Conservation (phyloP, 1,140 invertebrate genomes). For the Tetramorium parvispinum region DNA sequence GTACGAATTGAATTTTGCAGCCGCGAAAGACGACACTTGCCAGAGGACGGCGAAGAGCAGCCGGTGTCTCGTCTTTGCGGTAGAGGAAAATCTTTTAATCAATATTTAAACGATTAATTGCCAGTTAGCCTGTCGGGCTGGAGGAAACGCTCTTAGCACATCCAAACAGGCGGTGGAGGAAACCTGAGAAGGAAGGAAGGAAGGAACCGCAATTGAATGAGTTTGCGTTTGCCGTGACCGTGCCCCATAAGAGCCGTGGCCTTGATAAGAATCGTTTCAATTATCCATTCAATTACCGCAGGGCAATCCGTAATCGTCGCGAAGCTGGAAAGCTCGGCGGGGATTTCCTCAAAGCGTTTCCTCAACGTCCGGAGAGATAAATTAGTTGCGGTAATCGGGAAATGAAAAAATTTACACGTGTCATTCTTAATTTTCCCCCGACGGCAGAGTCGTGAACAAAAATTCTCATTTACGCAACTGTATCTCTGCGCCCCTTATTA, state of each 20-base stretch:
- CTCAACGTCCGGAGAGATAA: slow-evolving; percentile 30
- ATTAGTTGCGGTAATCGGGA: slow-evolving; percentile 47
- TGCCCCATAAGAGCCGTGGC: slow-evolving; percentile 77
- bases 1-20: slow-evolving; percentile 19
- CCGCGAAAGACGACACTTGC: neutral
- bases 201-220: slow-evolving; percentile 65
- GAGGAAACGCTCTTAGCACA: slow-evolving; percentile 41
- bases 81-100: slow-evolving; percentile 42
- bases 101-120: slow-evolving; percentile 74
- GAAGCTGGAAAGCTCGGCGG: slow-evolving; percentile 67
- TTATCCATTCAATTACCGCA: slow-evolving; percentile 80
- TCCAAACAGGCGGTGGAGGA: slow-evolving; percentile 57
- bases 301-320: slow-evolving; percentile 75
- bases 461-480: slow-evolving; percentile 36
- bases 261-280: slow-evolving; percentile 81
- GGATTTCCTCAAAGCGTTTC: slow-evolving; percentile 61
- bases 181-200: slow-evolving; percentile 25
- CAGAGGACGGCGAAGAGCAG: neutral
- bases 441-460: slow-evolving; percentile 2
- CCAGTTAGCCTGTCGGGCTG: slow-evolving; percentile 16
- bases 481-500: neutral
- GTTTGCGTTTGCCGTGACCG: slow-evolving; percentile 78
- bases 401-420: slow-evolving; percentile 48
- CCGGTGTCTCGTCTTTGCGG: neutral
- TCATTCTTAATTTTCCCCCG: neutral